Conservation (phyloP, 2,113 vertebrate species). For the Agapornis roseicollis region DNA sequence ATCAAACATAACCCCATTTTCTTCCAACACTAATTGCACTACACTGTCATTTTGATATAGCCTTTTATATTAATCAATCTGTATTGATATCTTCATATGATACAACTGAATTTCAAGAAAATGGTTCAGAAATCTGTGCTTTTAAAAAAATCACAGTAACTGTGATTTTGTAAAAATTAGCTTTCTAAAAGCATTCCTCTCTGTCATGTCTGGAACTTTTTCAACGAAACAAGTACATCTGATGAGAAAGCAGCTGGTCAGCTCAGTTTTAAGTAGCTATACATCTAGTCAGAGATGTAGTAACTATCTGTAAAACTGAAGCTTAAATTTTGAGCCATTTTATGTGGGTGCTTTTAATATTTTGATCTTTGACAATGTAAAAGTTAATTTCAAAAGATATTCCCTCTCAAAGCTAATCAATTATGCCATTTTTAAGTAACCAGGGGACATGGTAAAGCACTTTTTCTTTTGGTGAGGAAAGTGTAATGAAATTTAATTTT, state of each 20-base stretch:
- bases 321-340: background rate
- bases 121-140: background rate
- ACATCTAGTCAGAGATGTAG: background rate
- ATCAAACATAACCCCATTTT: background rate
- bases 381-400: background rate
- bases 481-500: background rate
- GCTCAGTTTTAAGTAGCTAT: background rate
- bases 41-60: background rate
- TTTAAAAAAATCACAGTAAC: background rate
- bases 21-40: background rate
- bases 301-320: background rate
- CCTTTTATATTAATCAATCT: constrained; percentile 6
- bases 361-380: background rate
- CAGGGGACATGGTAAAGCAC: background rate
- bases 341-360: background rate
- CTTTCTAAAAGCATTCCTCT: background rate
- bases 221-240: background rate
- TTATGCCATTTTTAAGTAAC: background rate
- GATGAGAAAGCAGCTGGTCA: background rate
- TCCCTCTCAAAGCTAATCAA: background rate
- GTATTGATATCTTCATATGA: background rate
- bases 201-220: background rate
- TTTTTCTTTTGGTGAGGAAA: background rate
- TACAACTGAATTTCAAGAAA: background rate
- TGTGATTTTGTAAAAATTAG: background rate